Percentiles rank a stretch among this genome's conserved stretches.
Conservation (phyloP, 2,113 vertebrate species). For the Lepisosteus oculatus region DNA sequence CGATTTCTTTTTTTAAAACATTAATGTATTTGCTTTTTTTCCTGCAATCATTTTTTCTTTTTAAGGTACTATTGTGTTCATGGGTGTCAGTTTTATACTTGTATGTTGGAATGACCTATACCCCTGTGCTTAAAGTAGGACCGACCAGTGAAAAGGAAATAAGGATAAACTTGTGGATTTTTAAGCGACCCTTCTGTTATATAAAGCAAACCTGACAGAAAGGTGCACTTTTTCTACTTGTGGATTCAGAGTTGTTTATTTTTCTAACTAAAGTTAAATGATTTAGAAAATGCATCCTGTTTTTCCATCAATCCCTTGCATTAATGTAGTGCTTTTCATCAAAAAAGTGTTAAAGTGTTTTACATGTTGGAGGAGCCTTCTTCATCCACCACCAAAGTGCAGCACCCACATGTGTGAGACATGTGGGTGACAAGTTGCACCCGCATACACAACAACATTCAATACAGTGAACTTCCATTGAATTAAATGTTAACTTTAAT, state of each 20-base stretch:
- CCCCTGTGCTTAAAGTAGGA: neutral
- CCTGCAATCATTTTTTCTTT: neutral
- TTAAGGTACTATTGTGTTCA: neutral
- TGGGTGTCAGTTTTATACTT: neutral
- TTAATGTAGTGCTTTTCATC: too few relatives aligned
- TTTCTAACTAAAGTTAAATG: too few relatives aligned
- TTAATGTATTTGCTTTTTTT: neutral
- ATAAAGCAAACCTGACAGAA: neutral
- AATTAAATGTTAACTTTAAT: too few relatives aligned
- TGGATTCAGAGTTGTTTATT: neutral
- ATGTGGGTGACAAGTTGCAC: too few relatives aligned
- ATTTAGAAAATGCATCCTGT: too few relatives aligned
- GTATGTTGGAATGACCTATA: neutral
- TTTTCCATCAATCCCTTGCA: too few relatives aligned
- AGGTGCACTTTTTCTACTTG: slow-evolving; percentile 3
- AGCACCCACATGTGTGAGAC: too few relatives aligned
- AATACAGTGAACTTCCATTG: too few relatives aligned
- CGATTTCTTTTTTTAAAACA: neutral
- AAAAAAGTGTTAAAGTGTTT: too few relatives aligned
- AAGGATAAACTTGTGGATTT: neutral
- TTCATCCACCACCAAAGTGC: too few relatives aligned
- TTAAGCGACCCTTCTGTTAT: neutral
- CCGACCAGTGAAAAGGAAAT: neutral
- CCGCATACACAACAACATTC: too few relatives aligned
- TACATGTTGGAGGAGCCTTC: too few relatives aligned